Evolutionary conservation across 2,797 vertebrate genomes (phyloP).

Genomic region (Tapera naevia): DNA sequence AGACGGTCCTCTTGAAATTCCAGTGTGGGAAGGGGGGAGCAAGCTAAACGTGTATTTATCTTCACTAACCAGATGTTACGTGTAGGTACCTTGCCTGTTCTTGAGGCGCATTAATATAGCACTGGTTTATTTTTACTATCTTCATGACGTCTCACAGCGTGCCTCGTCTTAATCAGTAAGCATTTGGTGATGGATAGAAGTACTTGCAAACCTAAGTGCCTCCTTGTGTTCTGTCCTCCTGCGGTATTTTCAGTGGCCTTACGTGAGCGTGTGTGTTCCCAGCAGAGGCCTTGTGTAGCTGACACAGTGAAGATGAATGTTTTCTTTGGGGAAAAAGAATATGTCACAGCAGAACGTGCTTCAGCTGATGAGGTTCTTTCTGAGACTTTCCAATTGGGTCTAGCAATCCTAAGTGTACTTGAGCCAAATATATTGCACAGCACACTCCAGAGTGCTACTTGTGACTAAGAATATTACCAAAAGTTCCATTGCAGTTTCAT

Average conservation of each 20-base stretch:
- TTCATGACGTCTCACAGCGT: neutral
- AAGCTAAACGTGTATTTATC: neutral
- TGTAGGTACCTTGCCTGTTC: neutral
- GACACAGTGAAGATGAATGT: slow-evolving; percentile 25
- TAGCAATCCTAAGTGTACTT: slow-evolving; percentile 61
- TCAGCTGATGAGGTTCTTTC: slow-evolving; percentile 20
- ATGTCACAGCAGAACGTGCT: neutral
- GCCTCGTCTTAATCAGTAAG: slow-evolving; percentile 24
- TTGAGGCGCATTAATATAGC: slow-evolving; percentile 8
- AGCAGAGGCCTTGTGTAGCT: slow-evolving; percentile 61
- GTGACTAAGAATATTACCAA: neutral
- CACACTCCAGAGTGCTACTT: slow-evolving; percentile 6
- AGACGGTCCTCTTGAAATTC: neutral
- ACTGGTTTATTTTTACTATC: slow-evolving; percentile 18
- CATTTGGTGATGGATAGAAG: neutral
- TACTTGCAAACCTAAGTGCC: slow-evolving; percentile 66
- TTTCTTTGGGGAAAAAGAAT: neutral
- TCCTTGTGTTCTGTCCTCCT: slow-evolving; percentile 48
- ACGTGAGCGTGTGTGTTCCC: neutral
- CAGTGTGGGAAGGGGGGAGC: neutral
- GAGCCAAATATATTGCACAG: slow-evolving; percentile 25
- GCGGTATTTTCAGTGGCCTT: slow-evolving; percentile 62
- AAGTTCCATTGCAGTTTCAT: neutral
- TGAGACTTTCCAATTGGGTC: neutral
- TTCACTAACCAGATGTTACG: neutral